Percentiles rank a stretch among this genome's conserved stretches.
Conservation (phyloP, 2,888 invertebrate species). For the Dusona sp. region DNA sequence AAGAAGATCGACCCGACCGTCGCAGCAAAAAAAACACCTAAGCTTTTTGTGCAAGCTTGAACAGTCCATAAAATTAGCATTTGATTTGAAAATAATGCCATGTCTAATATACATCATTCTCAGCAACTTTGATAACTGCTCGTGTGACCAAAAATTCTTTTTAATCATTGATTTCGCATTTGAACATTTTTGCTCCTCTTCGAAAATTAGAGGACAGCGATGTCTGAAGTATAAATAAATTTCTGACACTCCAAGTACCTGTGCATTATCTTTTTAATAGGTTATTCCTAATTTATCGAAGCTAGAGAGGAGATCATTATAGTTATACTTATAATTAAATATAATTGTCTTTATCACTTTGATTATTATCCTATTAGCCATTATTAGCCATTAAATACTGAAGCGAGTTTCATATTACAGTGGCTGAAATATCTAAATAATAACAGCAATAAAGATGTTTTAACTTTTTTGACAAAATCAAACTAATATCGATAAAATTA, state of each 20-base stretch:
- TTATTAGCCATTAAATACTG: background rate
- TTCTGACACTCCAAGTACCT: too few species aligned
- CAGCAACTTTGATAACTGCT: too few species aligned
- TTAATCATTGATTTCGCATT: too few species aligned
- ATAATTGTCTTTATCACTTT: background rate
- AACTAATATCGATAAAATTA: too few species aligned
- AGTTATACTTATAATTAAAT: background rate
- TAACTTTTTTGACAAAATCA: background rate
- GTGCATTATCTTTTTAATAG: too few species aligned
- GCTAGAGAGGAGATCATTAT: background rate
- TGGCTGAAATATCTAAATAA: background rate
- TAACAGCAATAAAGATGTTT: background rate
- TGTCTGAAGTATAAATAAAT: too few species aligned
- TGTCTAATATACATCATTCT: too few species aligned
- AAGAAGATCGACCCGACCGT: background rate
- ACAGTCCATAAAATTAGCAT: background rate
- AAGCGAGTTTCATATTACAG: background rate
- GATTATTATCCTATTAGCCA: background rate
- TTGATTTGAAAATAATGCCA: too few species aligned
- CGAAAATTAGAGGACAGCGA: too few species aligned
- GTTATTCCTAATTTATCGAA: background rate
- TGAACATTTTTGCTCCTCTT: too few species aligned
- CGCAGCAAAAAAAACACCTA: slow-evolving; percentile 36
- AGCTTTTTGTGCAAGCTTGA: background rate
- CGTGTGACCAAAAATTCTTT: too few species aligned